phyloP scores from a whole-genome alignment of 2,113 vertebrate genomes.

The Peromyscus maniculatus region DNA sequence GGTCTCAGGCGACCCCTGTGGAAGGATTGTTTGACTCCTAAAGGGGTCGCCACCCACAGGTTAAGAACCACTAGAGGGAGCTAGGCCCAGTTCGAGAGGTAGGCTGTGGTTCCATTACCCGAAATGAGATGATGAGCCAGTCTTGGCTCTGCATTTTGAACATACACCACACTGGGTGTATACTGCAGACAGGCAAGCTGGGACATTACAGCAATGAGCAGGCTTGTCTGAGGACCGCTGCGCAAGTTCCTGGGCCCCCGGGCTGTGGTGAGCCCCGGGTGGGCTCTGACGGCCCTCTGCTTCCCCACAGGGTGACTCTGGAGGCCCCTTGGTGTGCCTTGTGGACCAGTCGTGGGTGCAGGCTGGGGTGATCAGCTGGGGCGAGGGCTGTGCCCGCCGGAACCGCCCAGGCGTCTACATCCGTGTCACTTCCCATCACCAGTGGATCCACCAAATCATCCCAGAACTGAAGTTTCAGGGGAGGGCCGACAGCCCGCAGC shows the following conservation, averaged over 20 bases:
- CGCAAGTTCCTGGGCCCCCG: not conserved
- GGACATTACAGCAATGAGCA: not conserved
- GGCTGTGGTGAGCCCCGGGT: not conserved
- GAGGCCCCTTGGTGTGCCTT: slow-evolving; percentile 91
- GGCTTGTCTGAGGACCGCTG: not conserved
- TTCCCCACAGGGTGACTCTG: slow-evolving; percentile 91
- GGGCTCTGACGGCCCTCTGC: not conserved
- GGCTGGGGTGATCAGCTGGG: slow-evolving; percentile 94
- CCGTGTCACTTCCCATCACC: slow-evolving; percentile 87
- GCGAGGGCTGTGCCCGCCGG: slow-evolving; percentile 90
- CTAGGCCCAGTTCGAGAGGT: too few species aligned
- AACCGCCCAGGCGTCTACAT: slow-evolving; percentile 94
- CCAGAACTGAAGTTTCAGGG: slow-evolving; percentile 78
- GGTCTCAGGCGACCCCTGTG: not conserved
- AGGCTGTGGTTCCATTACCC: not conserved
- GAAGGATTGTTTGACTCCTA: not conserved
- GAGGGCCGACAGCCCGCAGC: not conserved
- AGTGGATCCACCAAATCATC: slow-evolving; percentile 87
- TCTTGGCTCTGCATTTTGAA: not conserved
- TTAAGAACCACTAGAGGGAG: not conserved
- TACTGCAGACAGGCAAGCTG: not conserved
- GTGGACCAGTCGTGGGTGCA: slow-evolving; percentile 89
- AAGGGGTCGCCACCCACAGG: not conserved
- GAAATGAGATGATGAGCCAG: not conserved
- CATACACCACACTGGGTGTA: too few species aligned